Conservation (phyloP, 1,140 invertebrate genomes). For the Caenorhabditis remanei region DNA sequence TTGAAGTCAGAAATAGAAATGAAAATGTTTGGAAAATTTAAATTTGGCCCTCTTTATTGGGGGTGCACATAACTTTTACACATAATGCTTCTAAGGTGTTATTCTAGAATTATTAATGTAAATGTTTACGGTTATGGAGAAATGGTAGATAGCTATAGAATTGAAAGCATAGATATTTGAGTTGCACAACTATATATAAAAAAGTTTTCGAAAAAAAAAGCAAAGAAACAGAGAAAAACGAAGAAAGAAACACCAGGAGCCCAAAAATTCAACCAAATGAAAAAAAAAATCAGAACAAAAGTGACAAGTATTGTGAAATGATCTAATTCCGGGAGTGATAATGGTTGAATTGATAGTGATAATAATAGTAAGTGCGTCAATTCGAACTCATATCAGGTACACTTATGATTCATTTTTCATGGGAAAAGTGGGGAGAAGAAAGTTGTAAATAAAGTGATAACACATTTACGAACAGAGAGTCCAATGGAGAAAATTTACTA, state of each 20-base stretch:
- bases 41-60: too few species aligned
- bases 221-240: neutral
- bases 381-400: neutral
- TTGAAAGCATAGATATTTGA: too few species aligned
- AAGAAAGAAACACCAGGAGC: neutral
- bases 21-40: too few species aligned
- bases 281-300: neutral
- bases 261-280: neutral
- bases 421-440: neutral
- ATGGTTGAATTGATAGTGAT: neutral
- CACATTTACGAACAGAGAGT: neutral
- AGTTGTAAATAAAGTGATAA: neutral
- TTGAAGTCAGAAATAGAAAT: too few species aligned
- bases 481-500: too few species aligned
- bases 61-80: too few species aligned
- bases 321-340: neutral
- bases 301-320: neutral
- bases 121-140: too few species aligned
- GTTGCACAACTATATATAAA: too few species aligned
- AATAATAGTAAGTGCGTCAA: constrained; percentile 7
- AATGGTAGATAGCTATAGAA: too few species aligned
- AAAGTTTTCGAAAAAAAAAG: too few species aligned
- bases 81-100: too few species aligned
- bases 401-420: neutral
- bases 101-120: too few species aligned